Evolutionary conservation across 1,140 invertebrate genomes (phyloP), one percentile per base, ranked within the genome.

Genomic region (Bombus difficillimus): DNA sequence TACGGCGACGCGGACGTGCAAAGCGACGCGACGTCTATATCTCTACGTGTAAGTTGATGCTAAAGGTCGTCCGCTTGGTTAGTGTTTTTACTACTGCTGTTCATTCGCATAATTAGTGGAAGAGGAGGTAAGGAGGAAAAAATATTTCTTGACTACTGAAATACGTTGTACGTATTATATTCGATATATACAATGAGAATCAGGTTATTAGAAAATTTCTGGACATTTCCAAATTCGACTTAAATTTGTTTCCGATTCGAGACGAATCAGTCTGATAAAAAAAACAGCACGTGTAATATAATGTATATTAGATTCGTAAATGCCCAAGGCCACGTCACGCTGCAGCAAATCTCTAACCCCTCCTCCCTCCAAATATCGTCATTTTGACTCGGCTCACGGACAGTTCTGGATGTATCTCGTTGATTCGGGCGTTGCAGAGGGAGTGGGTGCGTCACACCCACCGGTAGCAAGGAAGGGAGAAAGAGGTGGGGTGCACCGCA

Each of bases 271-370:
- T n/a, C 18, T 22, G 22, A 64, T 22, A 18, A 73, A 62, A 72
- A 32, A 39, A 41, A 34, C 1, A 62, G 37, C 15, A 39, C 81
- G 22, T 37, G 41, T 34, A 53, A 41, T 85, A 34, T 80, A 78
- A 47, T 39, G 32, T 83, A 57, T 43, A 78, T 72, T 41, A 69
- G 68, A 41, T 76, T 79, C 28, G 66, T 64, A 89, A 82, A 69
- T 81, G 83, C n/a, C 75, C 88, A 90, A 90, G 88, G 87, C 77
- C 87, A 89, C 83, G 86, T 86, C 59, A 89, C 59, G 81, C 80
- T 90, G 84, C 88, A 86, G 88, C 69, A 86, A 86, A 86, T 28
- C 64, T 62, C 64, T 43, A 66, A 53, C 62, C 34, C 80, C 78
- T 53, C 18, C 39, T 41, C n/a, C 74, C 34, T 47, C 34, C 28